These are phyloP conservation scores for Epizoanthus stellaris DNA, from an alignment of 92 coral and sea anemone genomes.

Conservation along the genomic window DNA sequence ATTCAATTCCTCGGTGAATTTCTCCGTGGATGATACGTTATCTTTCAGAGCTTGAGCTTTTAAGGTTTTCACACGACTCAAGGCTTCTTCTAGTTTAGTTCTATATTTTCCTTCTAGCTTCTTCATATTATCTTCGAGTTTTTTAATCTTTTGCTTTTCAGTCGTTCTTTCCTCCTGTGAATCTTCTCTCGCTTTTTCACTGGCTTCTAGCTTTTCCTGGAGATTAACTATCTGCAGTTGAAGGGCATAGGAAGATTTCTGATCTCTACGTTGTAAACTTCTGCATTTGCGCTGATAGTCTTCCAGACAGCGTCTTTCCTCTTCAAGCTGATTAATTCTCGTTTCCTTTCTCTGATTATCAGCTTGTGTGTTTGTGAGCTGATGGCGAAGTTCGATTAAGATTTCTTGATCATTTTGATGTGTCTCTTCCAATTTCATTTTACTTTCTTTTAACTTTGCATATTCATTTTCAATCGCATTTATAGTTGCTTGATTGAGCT, in stretches of 20 bases:
- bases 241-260: constrained; percentile 81
- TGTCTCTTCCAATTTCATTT: constrained; percentile 50
- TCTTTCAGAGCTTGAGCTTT: constrained; percentile 45
- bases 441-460: constrained; percentile 59
- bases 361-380: constrained; percentile 51
- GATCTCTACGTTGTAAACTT: constrained; percentile 78
- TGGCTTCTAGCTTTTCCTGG: constrained; percentile 75
- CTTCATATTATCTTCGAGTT: constrained; percentile 66
- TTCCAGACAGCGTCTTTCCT: constrained; percentile 68
- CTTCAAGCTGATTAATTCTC: constrained; percentile 62
- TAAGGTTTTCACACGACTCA: constrained; percentile 47
- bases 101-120: constrained; percentile 66
- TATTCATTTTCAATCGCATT: constrained; percentile 64
- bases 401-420: constrained; percentile 56
- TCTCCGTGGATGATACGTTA: constrained; percentile 31
- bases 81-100: constrained; percentile 61
- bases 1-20: constrained; percentile 31
- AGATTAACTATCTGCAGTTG: constrained; percentile 82
- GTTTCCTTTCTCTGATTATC: constrained; percentile 61
- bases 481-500: constrained; percentile 63
- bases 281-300: constrained; percentile 71
- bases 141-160: constrained; percentile 51
- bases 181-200: constrained; percentile 61
- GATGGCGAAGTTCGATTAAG: constrained; percentile 59
- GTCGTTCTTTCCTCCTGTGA: constrained; percentile 43